A percentile compares a stretch with the other conserved stretches of the same genome.
phyloP scores from a whole-genome alignment of 2,888 invertebrate species.

The Habroteleia sp. region DNA sequence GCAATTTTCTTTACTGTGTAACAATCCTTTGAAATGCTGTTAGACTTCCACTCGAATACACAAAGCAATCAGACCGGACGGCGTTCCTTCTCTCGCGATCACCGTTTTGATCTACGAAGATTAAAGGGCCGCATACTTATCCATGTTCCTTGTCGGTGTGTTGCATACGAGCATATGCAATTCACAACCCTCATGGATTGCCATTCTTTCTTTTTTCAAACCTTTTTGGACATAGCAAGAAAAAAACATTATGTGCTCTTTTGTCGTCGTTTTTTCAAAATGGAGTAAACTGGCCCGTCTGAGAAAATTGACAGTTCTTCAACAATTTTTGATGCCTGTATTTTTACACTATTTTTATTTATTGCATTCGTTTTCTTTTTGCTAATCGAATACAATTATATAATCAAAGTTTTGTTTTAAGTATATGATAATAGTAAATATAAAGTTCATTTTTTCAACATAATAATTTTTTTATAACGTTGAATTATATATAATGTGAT shows the following conservation, averaged over 20 bases:
- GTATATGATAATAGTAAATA: no score
- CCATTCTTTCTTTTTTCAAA: not conserved
- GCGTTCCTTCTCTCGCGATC: constrained; percentile 60
- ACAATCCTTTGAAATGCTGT: constrained; percentile 78
- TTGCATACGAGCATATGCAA: constrained; percentile 59
- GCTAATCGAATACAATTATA: no score
- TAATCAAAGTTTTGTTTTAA: no score
- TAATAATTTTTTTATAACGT: no score
- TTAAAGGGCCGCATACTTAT: constrained; percentile 75
- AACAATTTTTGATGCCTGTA: no score
- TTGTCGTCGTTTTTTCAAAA: not conserved
- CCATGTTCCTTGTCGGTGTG: constrained; percentile 58
- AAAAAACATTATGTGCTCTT: not conserved
- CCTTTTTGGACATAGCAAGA: no score
- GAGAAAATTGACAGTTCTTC: no score
- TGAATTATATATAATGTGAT: no score
- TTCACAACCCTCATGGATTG: not conserved
- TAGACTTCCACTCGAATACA: constrained; percentile 78
- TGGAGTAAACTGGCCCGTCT: constrained; percentile 1
- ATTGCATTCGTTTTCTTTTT: no score
- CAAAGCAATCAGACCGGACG: constrained; percentile 77
- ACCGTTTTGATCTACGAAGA: constrained; percentile 79
- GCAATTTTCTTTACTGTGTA: constrained; percentile 78
- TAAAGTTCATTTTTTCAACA: no score
- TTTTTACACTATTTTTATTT: no score